A percentile compares a stretch with the other conserved stretches of the same genome.
phyloP scores from a whole-genome alignment of 2,113 vertebrate genomes.

The Ramphastos sulfuratus region DNA sequence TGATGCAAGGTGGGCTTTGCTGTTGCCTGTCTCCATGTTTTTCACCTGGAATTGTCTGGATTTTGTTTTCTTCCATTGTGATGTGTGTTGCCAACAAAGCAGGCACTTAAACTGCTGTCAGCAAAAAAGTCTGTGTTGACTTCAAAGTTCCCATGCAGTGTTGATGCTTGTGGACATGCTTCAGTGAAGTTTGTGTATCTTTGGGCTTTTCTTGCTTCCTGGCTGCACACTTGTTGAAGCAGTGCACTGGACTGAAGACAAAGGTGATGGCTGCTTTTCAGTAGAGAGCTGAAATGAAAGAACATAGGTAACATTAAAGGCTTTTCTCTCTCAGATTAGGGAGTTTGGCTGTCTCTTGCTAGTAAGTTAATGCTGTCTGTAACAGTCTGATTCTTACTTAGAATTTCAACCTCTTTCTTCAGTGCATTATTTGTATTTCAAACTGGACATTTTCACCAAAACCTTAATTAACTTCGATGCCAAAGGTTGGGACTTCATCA shows the following conservation, averaged over 20 bases:
- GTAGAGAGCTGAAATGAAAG: constrained; percentile 10
- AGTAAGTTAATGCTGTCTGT: constrained; percentile 1
- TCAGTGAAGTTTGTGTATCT: background rate
- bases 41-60: background rate
- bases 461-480: constrained; percentile 64
- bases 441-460: constrained; percentile 62
- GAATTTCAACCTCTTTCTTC: constrained; percentile 66
- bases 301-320: background rate
- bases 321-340: background rate
- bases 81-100: background rate
- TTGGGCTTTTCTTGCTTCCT: background rate
- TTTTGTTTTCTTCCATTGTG: background rate
- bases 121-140: background rate
- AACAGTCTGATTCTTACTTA: background rate
- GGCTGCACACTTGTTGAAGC: background rate
- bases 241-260: constrained; percentile 11
- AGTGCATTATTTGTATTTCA: constrained; percentile 66
- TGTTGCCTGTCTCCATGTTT: background rate
- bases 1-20: background rate
- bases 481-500: constrained; percentile 56
- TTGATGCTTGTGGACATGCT: background rate
- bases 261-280: constrained; percentile 22
- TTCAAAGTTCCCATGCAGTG: background rate
- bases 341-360: constrained; percentile 10
- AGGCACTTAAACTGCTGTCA: background rate